Base-by-base conservation (phyloP, 1,140 invertebrate species). In the Acromyrmex echinatior region DNA sequence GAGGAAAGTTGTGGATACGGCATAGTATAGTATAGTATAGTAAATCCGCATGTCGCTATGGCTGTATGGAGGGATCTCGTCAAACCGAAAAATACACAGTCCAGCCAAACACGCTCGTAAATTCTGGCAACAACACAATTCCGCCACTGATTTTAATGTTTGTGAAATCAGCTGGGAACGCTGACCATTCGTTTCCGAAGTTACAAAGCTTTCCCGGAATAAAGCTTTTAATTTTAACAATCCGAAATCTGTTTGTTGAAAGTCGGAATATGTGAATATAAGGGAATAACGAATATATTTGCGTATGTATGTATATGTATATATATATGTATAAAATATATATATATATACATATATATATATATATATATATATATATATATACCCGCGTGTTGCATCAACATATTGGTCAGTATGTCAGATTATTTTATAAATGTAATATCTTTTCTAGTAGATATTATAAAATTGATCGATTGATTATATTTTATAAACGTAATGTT, bases 81-180 rank as follows among this genome's bases (percentile, higher is more conserved):
- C 78, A 70, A 82, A 53, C 16, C 66, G 77, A 86, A 88, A 88
- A 77, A 56, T 77, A 86, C 35, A 87, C 56, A 77, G 73, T 53
- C 56, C 68, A 79, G 76, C 90, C 87, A 86, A 91, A 91, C 88
- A 90, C 65, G 56, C 77, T 90, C 88, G 77, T 91, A 90, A 91
- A 90, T 91, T 63, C 18, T 9, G 21, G n/a, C 66, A 58, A 85
- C 88, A 73, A 71, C 56, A 60, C 66, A 14, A 79, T 31, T 35
- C 35, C 45, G 31, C 35, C 74, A 31, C 18, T 78, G 71, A 86
- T 86, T 88, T 86, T 79, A 79, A 88, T 86, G 87, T 86, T 79
- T 79, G 80, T 49, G 39, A 84, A 77, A 85, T 81, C 71, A 85
- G 71, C 5, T 56, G 81, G 58, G 71, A 84, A 76, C n/a, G 35